Evolutionary conservation across 2,888 invertebrate species (phyloP).

Genomic region (Harmothoe impar): DNA sequence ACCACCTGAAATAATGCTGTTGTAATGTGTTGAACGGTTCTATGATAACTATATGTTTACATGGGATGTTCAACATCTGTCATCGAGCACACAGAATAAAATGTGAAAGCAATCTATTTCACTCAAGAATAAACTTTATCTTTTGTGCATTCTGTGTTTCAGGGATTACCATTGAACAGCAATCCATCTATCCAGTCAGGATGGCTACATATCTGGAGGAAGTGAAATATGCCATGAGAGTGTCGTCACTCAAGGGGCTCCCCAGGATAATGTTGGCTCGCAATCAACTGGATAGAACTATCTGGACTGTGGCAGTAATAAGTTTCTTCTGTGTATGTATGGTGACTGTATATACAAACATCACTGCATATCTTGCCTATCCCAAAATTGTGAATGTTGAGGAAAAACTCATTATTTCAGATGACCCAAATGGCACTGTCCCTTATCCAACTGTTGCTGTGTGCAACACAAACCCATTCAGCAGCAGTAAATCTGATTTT

Average conservation of each 20-base stretch:
- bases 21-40: too few relatives aligned
- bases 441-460: background rate
- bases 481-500: background rate
- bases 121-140: too few relatives aligned
- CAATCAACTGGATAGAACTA: background rate
- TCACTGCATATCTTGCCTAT: background rate
- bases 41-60: too few relatives aligned
- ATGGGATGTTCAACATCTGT: too few relatives aligned
- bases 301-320: background rate
- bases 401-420: background rate
- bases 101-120: too few relatives aligned
- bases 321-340: background rate
- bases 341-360: background rate
- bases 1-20: too few relatives aligned
- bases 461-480: background rate
- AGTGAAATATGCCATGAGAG: background rate
- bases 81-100: too few relatives aligned
- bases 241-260: background rate
- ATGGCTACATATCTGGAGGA: background rate
- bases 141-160: too few relatives aligned
- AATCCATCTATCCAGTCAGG: too few relatives aligned
- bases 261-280: background rate
- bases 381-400: background rate
- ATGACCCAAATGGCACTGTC: background rate
- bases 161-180: too few relatives aligned